Base-by-base conservation (phyloP, 2,888 invertebrate genomes). In the Malthinus flaveolus region DNA sequence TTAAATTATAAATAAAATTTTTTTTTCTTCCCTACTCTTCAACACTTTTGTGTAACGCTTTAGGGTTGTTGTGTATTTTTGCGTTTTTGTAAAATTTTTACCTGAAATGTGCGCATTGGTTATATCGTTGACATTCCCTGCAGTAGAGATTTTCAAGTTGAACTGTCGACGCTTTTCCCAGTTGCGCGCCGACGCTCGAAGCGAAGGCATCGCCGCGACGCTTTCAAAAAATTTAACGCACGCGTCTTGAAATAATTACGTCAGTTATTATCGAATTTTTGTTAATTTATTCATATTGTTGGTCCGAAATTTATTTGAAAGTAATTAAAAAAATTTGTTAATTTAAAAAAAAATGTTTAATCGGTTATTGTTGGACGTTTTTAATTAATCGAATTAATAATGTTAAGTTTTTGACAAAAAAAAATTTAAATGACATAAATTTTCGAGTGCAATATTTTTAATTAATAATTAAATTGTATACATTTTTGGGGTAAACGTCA, bases 151-250 rank as follows among this genome's bases (percentile, higher is more conserved):
- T 59, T 62, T 56, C 59, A 56, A 59, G 39, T 49, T 49, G 48
- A 53, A 61, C 46, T 56, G 57, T 46, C 61, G 56, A 50, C 63
- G 61, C 60, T 66, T 60, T 53, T 50, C 66, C 66, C 66, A 69
- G 69, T 69, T 68, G 70, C 68, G 68, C 67, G 67, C 65, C 68
- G 67, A 66, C 68, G 67, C 65, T 67, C 59, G 66, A 49, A 61
- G 62, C 60, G 67, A 65, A 61, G 64, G 64, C 58, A 65, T 57
- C 66, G 67, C 65, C 67, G 68, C 66, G 68, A 67, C 69, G 68
- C 65, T 37, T 35, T 23, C 32, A 7, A 49, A 33, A 61, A 57
- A 49, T 23, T 37, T 48, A 36, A 54, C 56, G 49, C 56, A 53
- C 56, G 57, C 61, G 56, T 55, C 42, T 51, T 15, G 15, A 23